Evolutionary conservation across 2,888 invertebrate genomes (phyloP).

Genomic region (Syritta pipiens): DNA sequence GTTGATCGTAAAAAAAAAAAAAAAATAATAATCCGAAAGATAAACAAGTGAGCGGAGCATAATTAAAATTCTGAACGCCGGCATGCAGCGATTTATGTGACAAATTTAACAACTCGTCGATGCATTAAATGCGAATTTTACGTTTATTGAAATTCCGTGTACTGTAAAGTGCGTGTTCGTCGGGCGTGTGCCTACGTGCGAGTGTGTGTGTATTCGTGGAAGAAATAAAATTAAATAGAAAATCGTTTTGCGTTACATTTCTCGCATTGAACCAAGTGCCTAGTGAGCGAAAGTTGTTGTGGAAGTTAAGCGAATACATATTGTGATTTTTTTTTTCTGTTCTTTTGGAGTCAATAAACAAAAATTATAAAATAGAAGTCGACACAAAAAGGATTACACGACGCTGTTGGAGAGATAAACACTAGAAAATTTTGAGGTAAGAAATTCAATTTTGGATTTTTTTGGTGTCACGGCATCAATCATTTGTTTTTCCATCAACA

Average conservation of each 20-base stretch:
- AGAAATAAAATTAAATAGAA: constrained; percentile 27
- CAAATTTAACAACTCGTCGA: constrained; percentile 57
- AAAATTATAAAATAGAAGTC: too few relatives aligned
- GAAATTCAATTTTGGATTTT: too few relatives aligned
- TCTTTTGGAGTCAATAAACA: too few relatives aligned
- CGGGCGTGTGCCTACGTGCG: neutral
- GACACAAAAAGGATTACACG: too few relatives aligned
- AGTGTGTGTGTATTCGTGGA: constrained; percentile 12
- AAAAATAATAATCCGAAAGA: too few relatives aligned
- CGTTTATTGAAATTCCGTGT: constrained; percentile 58
- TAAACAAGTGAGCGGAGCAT: constrained; percentile 18
- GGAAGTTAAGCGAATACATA: neutral
- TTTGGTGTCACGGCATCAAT: too few relatives aligned
- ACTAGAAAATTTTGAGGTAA: too few relatives aligned
- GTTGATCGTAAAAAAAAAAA: constrained; percentile 33
- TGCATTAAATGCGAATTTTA: constrained; percentile 64
- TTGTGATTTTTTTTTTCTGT: constrained; percentile 11
- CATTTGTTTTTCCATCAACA: too few relatives aligned
- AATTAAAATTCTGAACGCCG: constrained; percentile 62
- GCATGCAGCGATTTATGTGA: constrained; percentile 54
- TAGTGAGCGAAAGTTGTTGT: constrained; percentile 9
- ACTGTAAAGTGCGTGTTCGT: constrained; percentile 30
- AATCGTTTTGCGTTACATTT: constrained; percentile 13
- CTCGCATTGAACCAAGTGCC: constrained; percentile 48
- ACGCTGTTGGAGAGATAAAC: too few relatives aligned